Evolutionary conservation across 2,797 vertebrate genomes (phyloP), one percentile per base, ranked within the genome.

Genomic region (Leuciscus waleckii): DNA sequence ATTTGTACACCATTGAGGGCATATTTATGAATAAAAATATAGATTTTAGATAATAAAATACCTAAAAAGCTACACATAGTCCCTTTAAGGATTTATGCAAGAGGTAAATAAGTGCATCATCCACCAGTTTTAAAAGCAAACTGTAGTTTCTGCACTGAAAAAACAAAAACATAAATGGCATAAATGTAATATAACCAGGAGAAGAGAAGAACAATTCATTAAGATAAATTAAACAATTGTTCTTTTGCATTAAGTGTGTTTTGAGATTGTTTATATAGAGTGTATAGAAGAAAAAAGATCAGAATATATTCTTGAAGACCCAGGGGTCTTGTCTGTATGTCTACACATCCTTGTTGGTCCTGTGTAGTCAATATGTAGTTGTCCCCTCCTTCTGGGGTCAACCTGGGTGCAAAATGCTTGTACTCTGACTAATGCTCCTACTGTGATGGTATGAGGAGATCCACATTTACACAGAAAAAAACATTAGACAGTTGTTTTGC

Each of bases 371-470:
- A 89, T 87, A 90, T 90, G 90, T 90, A 87, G 89, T 92, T 89
- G 91, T 91, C 90, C 91, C 91, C 88, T 90, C 81, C 9, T 83
- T 77, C 86, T 82, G 83, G 90, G 92, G 91, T 93, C 89, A 77
- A 81, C 87, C 54, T 46, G 85, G 74, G 85, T 85, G 84, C 88
- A 86, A 85, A 87, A 91, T 90, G 89, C 91, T 89, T 93, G 43
- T 88, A 85, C 88, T 92, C 87, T 93, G 91, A 93, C 90, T 93
- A 93, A 94, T 90, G 89, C 89, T 90, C 91, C 91, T 87, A 85
- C 80, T 54, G 79, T 71, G 75, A 67, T 10, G 6, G 41, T 75
- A 67, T 74, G 51, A 77, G 37, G 56, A 69, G 58, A 79, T 75
- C 74, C 83, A 85, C 46, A 71, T 13, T 49, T 41, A 67, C 74